These are phyloP conservation scores for Phorcus lineatus DNA, from an alignment of 2,888 invertebrate genomes.

Conservation along the genomic window DNA sequence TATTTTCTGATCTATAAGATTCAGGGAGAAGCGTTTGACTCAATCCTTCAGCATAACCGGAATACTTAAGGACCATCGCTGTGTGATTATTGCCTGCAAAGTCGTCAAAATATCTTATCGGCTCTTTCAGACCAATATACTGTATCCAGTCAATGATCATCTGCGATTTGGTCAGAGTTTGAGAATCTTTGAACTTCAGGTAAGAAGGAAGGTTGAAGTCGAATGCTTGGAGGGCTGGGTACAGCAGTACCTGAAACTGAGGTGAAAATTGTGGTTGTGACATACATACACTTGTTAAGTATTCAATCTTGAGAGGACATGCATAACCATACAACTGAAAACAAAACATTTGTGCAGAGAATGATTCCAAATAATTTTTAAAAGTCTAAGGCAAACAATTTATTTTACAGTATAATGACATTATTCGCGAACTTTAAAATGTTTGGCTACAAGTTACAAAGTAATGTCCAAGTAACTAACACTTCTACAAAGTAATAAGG, in stretches of 20 bases:
- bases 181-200: slow-evolving; percentile 37
- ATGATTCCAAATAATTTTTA: too few species aligned
- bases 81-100: slow-evolving; percentile 39
- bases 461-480: too few species aligned
- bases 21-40: slow-evolving; percentile 48
- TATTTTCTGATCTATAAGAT: slow-evolving; percentile 45
- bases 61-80: slow-evolving; percentile 26
- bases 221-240: slow-evolving; percentile 57
- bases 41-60: slow-evolving; percentile 19
- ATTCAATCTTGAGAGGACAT: too few species aligned
- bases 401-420: too few species aligned
- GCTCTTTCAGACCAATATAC: slow-evolving; percentile 32
- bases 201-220: slow-evolving; percentile 67
- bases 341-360: too few species aligned
- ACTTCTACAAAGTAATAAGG: too few species aligned
- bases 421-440: too few species aligned
- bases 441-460: too few species aligned
- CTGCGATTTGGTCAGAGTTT: slow-evolving; percentile 36
- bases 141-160: slow-evolving; percentile 45
- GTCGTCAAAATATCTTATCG: neutral
- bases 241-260: slow-evolving; percentile 42
- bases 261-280: too few species aligned
- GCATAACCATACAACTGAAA: too few species aligned
- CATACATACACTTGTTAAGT: too few species aligned
- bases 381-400: too few species aligned